Evolutionary conservation across 2,888 invertebrate species (phyloP).

Genomic region (Heliothis peltigera): DNA sequence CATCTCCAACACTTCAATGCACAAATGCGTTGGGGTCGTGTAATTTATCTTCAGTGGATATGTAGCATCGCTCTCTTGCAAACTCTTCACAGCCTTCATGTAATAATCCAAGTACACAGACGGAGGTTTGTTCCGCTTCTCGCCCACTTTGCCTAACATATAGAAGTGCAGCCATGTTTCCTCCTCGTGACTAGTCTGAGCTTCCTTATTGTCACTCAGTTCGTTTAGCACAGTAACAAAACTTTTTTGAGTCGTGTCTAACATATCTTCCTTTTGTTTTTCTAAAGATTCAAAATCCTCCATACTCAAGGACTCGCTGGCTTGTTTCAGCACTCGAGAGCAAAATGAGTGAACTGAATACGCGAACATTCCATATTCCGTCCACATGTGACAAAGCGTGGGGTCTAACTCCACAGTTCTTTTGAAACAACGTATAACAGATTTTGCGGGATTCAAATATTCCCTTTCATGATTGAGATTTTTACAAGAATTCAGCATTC

Average conservation of each 20-base stretch:
- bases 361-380: constrained; percentile 97
- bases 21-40: constrained; percentile 94
- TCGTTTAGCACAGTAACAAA: constrained; percentile 93
- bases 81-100: constrained; percentile 93
- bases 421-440: constrained; percentile 94
- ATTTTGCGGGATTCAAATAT: constrained; percentile 92
- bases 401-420: constrained; percentile 94
- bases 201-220: constrained; percentile 87
- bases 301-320: constrained; percentile 93
- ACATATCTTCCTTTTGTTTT: constrained; percentile 94
- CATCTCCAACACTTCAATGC: constrained; percentile 97
- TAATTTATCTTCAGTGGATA: constrained; percentile 97
- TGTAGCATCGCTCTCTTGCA: constrained; percentile 94
- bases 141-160: constrained; percentile 98
- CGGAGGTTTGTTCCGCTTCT: constrained; percentile 94
- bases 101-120: constrained; percentile 94
- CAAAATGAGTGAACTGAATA: constrained; percentile 97
- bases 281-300: constrained; percentile 93
- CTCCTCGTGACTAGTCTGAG: constrained; percentile 93
- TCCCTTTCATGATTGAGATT: constrained; percentile 90
- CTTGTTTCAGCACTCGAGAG: constrained; percentile 95
- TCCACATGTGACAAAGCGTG: constrained; percentile 94
- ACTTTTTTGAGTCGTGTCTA: constrained; percentile 94
- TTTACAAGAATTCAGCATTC: constrained; percentile 93
- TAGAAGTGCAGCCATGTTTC: constrained; percentile 96